phyloP scores from a whole-genome alignment of 2,797 vertebrate genomes.

The Sebastes diaconus region DNA sequence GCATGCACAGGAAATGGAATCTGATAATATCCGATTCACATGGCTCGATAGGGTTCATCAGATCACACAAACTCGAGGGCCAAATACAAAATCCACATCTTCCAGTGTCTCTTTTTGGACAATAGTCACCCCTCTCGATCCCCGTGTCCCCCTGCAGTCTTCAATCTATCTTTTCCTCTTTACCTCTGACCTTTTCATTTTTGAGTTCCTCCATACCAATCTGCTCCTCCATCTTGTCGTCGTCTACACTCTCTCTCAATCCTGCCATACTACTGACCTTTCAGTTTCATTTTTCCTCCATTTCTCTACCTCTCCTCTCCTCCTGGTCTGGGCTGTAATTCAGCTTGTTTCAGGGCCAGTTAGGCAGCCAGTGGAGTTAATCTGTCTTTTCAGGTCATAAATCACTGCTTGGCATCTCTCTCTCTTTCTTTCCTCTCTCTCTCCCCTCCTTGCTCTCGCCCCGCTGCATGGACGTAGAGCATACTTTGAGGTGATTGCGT shows the following conservation, averaged over 20 bases:
- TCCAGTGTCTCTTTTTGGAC: conserved; percentile 23
- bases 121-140: conserved; percentile 29
- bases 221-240: conserved; percentile 70
- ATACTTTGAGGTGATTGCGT: conserved; percentile 59
- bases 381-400: conserved; percentile 85
- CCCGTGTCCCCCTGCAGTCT: conserved; percentile 49
- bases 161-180: conserved; percentile 73
- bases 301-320: conserved; percentile 68
- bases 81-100: conserved; percentile 23
- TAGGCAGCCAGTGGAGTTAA: conserved; percentile 87
- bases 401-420: conserved; percentile 77
- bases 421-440: conserved; percentile 37
- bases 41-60: conserved; percentile 43
- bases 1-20: conserved; percentile 50
- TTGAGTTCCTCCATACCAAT: conserved; percentile 67
- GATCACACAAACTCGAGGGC: conserved; percentile 51
- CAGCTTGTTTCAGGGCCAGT: conserved; percentile 86
- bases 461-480: conserved; percentile 43
- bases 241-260: conserved; percentile 66
- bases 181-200: conserved; percentile 79
- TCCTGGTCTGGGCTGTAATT: conserved; percentile 80
- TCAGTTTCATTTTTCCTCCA: conserved; percentile 71
- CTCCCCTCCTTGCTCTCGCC: conserved; percentile 18
- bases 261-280: conserved; percentile 73
- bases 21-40: conserved; percentile 9